Evolutionary conservation across 2,888 invertebrate genomes (phyloP), one percentile per base, ranked within the genome.

Genomic region (Caenorhabditis imperialis): DNA sequence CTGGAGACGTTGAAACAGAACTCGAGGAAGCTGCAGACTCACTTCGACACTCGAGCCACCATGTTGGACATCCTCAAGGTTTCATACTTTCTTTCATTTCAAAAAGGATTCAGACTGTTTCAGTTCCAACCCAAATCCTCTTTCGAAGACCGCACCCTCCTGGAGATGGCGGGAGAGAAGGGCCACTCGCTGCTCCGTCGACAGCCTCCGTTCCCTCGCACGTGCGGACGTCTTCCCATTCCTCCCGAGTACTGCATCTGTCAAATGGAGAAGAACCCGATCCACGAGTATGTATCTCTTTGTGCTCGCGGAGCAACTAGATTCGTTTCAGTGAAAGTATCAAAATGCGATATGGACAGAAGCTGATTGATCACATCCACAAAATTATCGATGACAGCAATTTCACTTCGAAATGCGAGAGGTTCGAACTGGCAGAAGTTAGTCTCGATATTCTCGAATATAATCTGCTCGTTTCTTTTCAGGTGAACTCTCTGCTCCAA

Each of bases 161-260:
- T 57, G 25, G 1, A 10, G 12, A 47, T 60, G 10, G 42, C 30
- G 12, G 20, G 27, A 2, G 53, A 62, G 14, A 53, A 42, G 16
- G 62, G 62, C 1, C 23, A 62, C 10, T 62, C 62, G 3, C 25
- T 50, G 27, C n/a, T 60, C 4, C 60, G 60, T 18, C 4, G n/a
- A 12, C 60, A 60, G 38, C 60, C 50, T 7, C 10, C 2, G 1
- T 37, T 16, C 6, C 40, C 50, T 3, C 37, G 60, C 25, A 60
- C 60, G 6, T 60, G 60, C 33, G 50, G 20, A 23, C 37, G 38
- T 6, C 50, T 60, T 20, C 60, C 60, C 4, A 60, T 60, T 40
- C 50, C 40, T 0, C 3, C 3, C 2, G 25, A 50, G n/a, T 48
- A 60, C 27, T 60, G 60, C 23, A 60, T 60, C 22, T 60, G 60